These are phyloP conservation scores for Monochamus alternatus DNA, from an alignment of 2,888 invertebrate species.

Conservation along the genomic window DNA sequence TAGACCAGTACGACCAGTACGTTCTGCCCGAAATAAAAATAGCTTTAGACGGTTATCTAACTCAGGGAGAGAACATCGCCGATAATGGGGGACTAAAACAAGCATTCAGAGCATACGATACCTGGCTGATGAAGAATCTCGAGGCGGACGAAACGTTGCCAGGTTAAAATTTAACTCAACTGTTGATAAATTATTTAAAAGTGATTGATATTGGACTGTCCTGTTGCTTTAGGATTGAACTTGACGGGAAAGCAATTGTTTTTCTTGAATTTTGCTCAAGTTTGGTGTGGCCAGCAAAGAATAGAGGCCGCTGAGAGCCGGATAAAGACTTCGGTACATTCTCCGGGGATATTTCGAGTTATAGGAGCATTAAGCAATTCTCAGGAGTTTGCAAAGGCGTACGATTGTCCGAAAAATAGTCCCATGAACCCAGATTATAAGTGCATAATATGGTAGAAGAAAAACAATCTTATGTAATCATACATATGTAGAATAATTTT, in stretches of 20 bases:
- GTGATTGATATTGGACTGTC: no score
- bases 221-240: constrained; percentile 70
- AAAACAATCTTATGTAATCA: neutral
- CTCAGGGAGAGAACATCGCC: constrained; percentile 94
- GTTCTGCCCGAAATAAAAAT: constrained; percentile 85
- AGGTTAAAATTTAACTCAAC: constrained; percentile 58
- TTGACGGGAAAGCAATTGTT: constrained; percentile 88
- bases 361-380: constrained; percentile 76
- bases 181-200: neutral
- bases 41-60: constrained; percentile 84
- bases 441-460: constrained; percentile 82
- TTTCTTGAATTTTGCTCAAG: constrained; percentile 92
- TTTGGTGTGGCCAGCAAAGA: constrained; percentile 87
- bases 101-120: constrained; percentile 85
- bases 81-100: constrained; percentile 97
- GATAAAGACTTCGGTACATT: constrained; percentile 87
- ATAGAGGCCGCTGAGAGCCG: constrained; percentile 87
- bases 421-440: constrained; percentile 87
- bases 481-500: neutral
- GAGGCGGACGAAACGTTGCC: constrained; percentile 78
- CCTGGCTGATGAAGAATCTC: constrained; percentile 80
- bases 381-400: constrained; percentile 83
- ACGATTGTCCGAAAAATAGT: constrained; percentile 79
- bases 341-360: constrained; percentile 81
- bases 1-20: constrained; percentile 90